Conservation (phyloP, 2,113 vertebrate genomes). For the Tylochromis polylepis region DNA sequence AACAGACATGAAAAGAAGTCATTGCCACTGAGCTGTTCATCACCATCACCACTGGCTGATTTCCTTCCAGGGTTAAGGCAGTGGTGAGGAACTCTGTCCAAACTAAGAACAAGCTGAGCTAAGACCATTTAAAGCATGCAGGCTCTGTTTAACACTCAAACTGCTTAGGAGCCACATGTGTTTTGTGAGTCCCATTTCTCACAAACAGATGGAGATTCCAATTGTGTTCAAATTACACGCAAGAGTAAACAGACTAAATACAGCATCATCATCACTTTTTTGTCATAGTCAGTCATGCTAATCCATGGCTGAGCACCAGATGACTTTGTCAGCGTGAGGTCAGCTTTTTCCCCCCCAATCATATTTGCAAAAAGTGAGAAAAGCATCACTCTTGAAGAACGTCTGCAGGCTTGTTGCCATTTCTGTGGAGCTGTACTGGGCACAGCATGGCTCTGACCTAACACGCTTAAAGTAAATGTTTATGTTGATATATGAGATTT, state of each 20-base stretch:
- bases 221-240: not conserved
- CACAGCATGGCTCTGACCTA: not conserved
- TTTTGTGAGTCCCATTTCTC: not conserved
- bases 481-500: not conserved
- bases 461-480: not conserved
- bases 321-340: not conserved
- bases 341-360: not conserved
- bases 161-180: constrained; percentile 2
- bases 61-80: constrained; percentile 56
- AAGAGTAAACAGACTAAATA: constrained; percentile 5
- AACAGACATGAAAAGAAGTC: constrained; percentile 32
- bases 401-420: not conserved
- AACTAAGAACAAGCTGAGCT: constrained; percentile 44
- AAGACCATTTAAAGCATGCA: constrained; percentile 3
- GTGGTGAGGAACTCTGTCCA: constrained; percentile 38
- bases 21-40: constrained; percentile 24
- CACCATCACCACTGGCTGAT: not conserved
- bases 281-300: not conserved
- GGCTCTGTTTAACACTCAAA: not conserved
- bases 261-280: constrained; percentile 1
- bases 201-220: not conserved
- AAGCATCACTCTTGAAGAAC: not conserved
- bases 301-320: not conserved
- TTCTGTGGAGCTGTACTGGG: not conserved
- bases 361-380: not conserved